phyloP scores from a whole-genome alignment of 2,888 invertebrate genomes.

The Chrysolina americana region DNA sequence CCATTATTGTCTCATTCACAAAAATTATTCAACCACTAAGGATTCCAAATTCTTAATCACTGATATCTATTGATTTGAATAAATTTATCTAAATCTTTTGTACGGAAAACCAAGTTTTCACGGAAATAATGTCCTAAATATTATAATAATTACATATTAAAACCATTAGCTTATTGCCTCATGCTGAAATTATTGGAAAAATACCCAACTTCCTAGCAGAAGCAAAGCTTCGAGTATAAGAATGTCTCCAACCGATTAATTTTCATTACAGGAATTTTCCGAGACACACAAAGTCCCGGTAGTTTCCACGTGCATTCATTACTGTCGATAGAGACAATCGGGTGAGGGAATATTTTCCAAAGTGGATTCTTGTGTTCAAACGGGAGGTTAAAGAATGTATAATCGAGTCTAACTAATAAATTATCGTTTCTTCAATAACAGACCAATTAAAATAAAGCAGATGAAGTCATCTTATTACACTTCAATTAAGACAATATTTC shows the following conservation, averaged over 20 bases:
- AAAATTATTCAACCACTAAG: no score
- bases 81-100: not conserved
- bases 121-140: not conserved
- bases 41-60: no score
- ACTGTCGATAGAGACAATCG: not conserved
- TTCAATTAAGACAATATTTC: no score
- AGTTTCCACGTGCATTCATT: not conserved
- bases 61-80: no score
- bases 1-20: no score
- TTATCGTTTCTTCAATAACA: no score
- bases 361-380: not conserved
- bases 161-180: not conserved
- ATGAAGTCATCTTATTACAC: no score
- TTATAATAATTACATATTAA: not conserved
- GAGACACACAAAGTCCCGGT: not conserved
- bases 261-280: conserved; percentile 15
- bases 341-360: not conserved
- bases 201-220: not conserved
- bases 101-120: not conserved
- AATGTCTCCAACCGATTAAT: conserved; percentile 6
- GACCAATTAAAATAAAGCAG: no score
- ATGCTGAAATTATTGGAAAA: not conserved
- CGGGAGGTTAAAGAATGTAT: no score
- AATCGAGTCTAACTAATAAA: no score
- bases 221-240: not conserved